Conservation (phyloP, 2,113 vertebrate genomes). For the Pseudorhombus dupliciocellatus region DNA sequence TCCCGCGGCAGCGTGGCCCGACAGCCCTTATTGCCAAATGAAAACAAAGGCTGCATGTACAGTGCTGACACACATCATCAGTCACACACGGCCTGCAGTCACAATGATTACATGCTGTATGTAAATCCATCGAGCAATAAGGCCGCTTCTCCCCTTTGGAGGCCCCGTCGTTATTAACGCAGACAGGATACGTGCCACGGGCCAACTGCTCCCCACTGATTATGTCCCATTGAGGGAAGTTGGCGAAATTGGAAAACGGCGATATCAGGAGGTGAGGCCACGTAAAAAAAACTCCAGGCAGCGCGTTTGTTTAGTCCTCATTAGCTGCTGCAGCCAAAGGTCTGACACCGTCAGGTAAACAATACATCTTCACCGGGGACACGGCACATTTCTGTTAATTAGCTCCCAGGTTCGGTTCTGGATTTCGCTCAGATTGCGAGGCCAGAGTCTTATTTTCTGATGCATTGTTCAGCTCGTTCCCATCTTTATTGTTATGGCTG, state of each 20-base stretch:
- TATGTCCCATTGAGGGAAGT: constrained; percentile 47
- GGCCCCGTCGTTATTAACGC: constrained; percentile 55
- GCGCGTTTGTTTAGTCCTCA: constrained; percentile 32
- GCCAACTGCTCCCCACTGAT: constrained; percentile 65
- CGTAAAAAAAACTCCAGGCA: constrained; percentile 40
- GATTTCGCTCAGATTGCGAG: constrained; percentile 8
- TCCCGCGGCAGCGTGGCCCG: constrained; percentile 52
- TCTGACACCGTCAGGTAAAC: constrained; percentile 39
- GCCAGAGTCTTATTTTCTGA: not conserved
- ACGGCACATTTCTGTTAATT: constrained; percentile 25
- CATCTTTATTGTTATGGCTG: not conserved
- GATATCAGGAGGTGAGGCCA: constrained; percentile 35
- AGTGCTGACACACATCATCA: constrained; percentile 73
- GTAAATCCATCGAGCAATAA: constrained; percentile 76
- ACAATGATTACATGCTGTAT: constrained; percentile 71
- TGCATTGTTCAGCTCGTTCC: not conserved
- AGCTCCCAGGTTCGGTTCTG: constrained; percentile 10
- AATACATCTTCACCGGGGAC: constrained; percentile 19
- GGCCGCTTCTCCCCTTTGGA: constrained; percentile 63
- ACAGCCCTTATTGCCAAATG: constrained; percentile 63
- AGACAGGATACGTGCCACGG: constrained; percentile 61
- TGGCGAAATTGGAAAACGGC: constrained; percentile 63
- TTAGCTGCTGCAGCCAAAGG: constrained; percentile 29
- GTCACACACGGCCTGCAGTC: constrained; percentile 67
- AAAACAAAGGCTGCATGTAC: constrained; percentile 71